Base-by-base conservation (phyloP, 2,888 invertebrate species). In the Limnephilus lunatus region DNA sequence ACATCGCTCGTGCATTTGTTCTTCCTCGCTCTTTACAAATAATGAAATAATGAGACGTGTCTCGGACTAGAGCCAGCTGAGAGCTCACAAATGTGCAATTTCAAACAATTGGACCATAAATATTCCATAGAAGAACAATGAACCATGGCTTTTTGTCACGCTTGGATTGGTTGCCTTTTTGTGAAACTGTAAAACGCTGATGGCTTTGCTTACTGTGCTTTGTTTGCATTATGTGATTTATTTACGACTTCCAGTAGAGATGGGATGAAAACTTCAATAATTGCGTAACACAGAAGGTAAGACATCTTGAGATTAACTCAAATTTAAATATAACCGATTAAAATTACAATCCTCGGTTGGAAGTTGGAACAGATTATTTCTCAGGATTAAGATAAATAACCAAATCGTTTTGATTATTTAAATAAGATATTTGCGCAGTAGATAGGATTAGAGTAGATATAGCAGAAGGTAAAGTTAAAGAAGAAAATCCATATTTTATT, bases 171-270 rank as follows among this genome's bases (percentile, higher is more conserved):
- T 35, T 85, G 92, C 83, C 87, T 88, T 82, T 91, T 90, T 87
- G 87, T 81, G 88, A 85, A 86, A 90, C 90, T 83, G 92, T 92
- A 93, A 93, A 93, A 92, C 87, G 90, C 93, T 93, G 90, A 93
- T 92, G 92, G 90, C 81, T 92, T 93, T 93, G 90, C 91, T 92
- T 89, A 92, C 92, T 92, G 53, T 31, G 85, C 35, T 88, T 93
- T 93, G 93, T 93, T 85, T 91, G 81, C 80, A 90, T 90, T 80
- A 90, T 91, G 91, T 93, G 91, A 92, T 91, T 93, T 93, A 92
- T 93, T 85, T 89, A 89, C 83, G 83, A 53, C 53, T 44, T 53
- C n/a, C 31, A 32, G 32, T 32, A 9, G 30, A 25, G 53, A n/a
- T 80, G 15, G 25, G 25, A 68, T 32, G 7, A 31, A 32, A 15